phyloP scores from a whole-genome alignment of 1,140 invertebrate genomes.

The Galleria mellonella region DNA sequence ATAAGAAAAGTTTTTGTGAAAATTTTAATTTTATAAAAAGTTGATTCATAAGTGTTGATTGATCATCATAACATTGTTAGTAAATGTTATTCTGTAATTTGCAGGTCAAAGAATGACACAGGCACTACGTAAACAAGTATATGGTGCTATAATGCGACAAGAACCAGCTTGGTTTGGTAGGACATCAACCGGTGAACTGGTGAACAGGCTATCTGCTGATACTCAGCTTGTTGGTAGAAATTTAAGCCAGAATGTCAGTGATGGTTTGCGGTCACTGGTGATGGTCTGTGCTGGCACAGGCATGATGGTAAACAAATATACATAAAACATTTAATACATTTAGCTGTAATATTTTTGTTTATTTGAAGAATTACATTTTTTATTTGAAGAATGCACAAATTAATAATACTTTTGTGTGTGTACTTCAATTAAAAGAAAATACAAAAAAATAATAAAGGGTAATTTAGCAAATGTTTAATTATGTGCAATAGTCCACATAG shows the following conservation, averaged over 20 bases:
- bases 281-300: conserved; percentile 89
- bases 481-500: too few relatives aligned
- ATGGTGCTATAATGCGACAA: conserved; percentile 89
- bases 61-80: too few relatives aligned
- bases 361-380: too few relatives aligned
- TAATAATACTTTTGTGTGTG: too few relatives aligned
- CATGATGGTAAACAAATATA: conserved; percentile 88
- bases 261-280: conserved; percentile 90
- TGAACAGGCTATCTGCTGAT: conserved; percentile 93
- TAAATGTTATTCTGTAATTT: conserved; percentile 10
- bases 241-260: conserved; percentile 94
- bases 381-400: too few relatives aligned
- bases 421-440: too few relatives aligned
- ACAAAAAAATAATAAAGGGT: too few relatives aligned
- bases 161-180: conserved; percentile 96
- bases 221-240: conserved; percentile 93
- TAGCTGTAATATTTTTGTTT: not conserved
- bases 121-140: conserved; percentile 86
- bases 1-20: too few relatives aligned
- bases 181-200: conserved; percentile 95
- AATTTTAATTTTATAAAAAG: too few relatives aligned
- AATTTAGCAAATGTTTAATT: too few relatives aligned
- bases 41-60: too few relatives aligned
- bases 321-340: not conserved
- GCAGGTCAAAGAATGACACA: conserved; percentile 91